These are phyloP conservation scores for Sialis fuliginosa DNA, from an alignment of 2,888 invertebrate species.

Conservation along the genomic window DNA sequence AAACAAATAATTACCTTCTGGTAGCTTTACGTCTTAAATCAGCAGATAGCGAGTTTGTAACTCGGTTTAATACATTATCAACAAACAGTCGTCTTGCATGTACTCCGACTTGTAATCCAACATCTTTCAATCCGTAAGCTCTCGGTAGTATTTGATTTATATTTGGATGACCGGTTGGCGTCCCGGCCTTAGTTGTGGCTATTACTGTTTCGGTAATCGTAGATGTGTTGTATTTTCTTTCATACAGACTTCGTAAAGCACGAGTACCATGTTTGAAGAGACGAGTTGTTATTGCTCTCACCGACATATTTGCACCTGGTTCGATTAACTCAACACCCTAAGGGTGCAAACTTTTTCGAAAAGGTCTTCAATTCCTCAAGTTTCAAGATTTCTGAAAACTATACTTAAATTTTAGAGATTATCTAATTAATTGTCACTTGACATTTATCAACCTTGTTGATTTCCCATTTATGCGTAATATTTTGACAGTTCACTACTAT, in stretches of 20 bases:
- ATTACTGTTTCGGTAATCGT: slow-evolving; percentile 24
- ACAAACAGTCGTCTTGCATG: slow-evolving; percentile 48
- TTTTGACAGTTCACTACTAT: no score
- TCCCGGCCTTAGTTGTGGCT: slow-evolving; percentile 15
- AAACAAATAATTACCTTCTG: slow-evolving; percentile 23
- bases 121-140: slow-evolving; percentile 22
- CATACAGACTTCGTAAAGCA: slow-evolving; percentile 30
- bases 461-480: no score
- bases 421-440: no score
- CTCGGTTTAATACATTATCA: slow-evolving; percentile 48
- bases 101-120: slow-evolving; percentile 34
- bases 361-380: no score
- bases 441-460: no score
- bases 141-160: slow-evolving; percentile 14
- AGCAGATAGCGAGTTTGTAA: slow-evolving; percentile 44
- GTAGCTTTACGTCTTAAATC: slow-evolving; percentile 43
- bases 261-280: slow-evolving; percentile 41
- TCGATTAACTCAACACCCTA: background rate
- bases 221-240: slow-evolving; percentile 31
- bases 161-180: slow-evolving; percentile 11
- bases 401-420: no score
- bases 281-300: slow-evolving; percentile 33
- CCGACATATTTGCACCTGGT: slow-evolving; percentile 28
- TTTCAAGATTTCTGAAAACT: no score
- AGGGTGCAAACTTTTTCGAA: background rate